phyloP scores from a whole-genome alignment of 2,797 vertebrate genomes.

The Potorous gilbertii region DNA sequence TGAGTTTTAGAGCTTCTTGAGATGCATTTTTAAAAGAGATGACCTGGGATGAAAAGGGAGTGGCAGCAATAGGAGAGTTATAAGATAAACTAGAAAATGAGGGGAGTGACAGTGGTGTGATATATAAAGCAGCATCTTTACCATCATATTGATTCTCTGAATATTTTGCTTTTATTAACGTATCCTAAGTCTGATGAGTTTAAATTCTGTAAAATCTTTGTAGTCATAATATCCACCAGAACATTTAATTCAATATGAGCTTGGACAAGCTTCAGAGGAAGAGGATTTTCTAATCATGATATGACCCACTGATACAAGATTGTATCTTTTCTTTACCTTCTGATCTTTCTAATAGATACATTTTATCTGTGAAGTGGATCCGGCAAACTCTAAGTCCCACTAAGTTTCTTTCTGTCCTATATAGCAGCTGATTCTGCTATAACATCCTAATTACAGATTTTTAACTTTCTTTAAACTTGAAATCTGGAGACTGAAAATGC shows the following conservation, averaged over 20 bases:
- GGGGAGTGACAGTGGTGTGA: too few relatives aligned
- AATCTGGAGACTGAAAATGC: constrained; percentile 14
- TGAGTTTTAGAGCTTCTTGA: too few relatives aligned
- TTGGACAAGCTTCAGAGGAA: not conserved
- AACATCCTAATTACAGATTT: not conserved
- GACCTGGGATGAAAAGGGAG: too few relatives aligned
- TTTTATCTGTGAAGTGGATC: not conserved
- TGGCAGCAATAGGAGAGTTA: too few relatives aligned
- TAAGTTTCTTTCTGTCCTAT: not conserved
- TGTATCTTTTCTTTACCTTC: not conserved
- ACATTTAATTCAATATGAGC: not conserved
- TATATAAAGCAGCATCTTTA: too few relatives aligned
- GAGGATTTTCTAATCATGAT: not conserved
- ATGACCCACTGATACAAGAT: constrained; percentile 16
- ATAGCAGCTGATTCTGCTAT: not conserved
- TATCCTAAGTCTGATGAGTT: too few relatives aligned
- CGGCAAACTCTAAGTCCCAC: not conserved
- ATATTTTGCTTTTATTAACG: too few relatives aligned
- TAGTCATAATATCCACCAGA: not conserved
- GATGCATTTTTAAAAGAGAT: too few relatives aligned
- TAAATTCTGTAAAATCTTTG: not conserved
- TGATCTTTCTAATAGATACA: not conserved
- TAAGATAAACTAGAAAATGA: too few relatives aligned
- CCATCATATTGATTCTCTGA: too few relatives aligned
- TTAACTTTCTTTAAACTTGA: constrained; percentile 52